phyloP scores from a whole-genome alignment of 1,140 invertebrate genomes.

The Danaus plexippus region DNA sequence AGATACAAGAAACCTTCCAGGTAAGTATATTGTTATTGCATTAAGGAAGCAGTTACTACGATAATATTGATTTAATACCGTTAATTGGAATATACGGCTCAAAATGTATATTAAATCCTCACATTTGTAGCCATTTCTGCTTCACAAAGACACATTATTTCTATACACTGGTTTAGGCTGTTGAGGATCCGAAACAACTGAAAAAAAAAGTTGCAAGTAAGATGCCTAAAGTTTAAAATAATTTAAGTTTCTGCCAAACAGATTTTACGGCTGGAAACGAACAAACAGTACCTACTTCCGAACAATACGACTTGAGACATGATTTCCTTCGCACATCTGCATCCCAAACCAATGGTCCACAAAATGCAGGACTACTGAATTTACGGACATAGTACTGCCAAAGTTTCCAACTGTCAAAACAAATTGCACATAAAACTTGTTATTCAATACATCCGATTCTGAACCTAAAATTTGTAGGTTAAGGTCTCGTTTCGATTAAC shows the following conservation, averaged over 20 bases:
- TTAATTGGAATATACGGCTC: no score
- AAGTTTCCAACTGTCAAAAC: slow-evolving; percentile 15
- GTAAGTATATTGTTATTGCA: slow-evolving; percentile 1
- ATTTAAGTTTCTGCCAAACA: slow-evolving; percentile 13
- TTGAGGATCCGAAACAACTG: no score
- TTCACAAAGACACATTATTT: no score
- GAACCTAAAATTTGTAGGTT: no score
- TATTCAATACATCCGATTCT: no score
- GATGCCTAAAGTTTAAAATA: slow-evolving; percentile 3
- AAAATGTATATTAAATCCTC: no score
- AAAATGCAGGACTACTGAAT: slow-evolving; percentile 30
- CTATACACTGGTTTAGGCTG: no score
- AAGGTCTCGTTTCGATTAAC: neutral
- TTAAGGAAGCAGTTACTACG: neutral
- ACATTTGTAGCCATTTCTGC: no score
- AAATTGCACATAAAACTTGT: slow-evolving; percentile 1
- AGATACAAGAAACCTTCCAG: no score
- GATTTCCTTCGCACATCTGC: slow-evolving; percentile 22
- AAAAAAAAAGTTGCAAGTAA: no score
- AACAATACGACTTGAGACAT: slow-evolving; percentile 9
- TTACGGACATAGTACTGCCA: slow-evolving; percentile 18
- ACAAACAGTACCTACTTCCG: slow-evolving; percentile 6
- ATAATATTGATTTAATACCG: no score
- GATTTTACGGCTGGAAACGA: slow-evolving; percentile 14
- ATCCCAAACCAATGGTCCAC: slow-evolving; percentile 32